Conservation (phyloP, 2,113 vertebrate species). For the Stigmatopora argus region DNA sequence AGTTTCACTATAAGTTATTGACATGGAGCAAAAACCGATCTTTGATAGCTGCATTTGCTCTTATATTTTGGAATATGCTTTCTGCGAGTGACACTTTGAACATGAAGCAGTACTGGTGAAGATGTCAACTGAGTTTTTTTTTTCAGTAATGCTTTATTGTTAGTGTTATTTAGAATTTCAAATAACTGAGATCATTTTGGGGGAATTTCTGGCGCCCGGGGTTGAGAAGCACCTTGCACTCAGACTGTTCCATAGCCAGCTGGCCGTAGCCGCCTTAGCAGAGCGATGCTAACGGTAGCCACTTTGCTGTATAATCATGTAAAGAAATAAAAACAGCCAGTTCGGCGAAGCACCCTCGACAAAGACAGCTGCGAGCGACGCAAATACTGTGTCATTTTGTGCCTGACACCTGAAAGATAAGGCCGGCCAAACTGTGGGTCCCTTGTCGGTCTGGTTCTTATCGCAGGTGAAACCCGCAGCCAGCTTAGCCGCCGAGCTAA, state of each 20-base stretch:
- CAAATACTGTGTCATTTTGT: conserved; percentile 20
- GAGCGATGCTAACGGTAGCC: conserved; percentile 41
- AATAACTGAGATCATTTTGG: not conserved
- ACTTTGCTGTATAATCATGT: conserved; percentile 19
- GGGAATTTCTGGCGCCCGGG: not conserved
- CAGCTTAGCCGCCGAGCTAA: conserved; percentile 45
- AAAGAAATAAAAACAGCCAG: conserved; percentile 29
- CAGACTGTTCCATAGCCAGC: conserved; percentile 31
- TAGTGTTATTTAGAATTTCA: not conserved
- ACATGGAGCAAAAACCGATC: too few species aligned
- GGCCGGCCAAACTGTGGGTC: conserved; percentile 14
- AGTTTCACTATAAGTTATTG: too few species aligned
- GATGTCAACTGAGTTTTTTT: not conserved
- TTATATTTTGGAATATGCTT: too few species aligned
- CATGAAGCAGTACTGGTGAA: not conserved
- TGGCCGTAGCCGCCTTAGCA: conserved; percentile 35
- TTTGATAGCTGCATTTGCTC: too few species aligned
- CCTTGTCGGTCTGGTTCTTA: conserved; percentile 15
- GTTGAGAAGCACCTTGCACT: conserved; percentile 56
- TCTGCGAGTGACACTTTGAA: not conserved
- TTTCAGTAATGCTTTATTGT: not conserved
- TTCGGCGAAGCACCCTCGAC: conserved; percentile 3
- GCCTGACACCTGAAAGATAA: conserved; percentile 14
- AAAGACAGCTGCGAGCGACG: conserved; percentile 19
- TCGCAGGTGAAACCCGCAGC: conserved; percentile 27